Evolutionary conservation across 2,888 invertebrate species (phyloP), one percentile per base, ranked within the genome.

Genomic region (Poecilobothrus nobilitatus): DNA sequence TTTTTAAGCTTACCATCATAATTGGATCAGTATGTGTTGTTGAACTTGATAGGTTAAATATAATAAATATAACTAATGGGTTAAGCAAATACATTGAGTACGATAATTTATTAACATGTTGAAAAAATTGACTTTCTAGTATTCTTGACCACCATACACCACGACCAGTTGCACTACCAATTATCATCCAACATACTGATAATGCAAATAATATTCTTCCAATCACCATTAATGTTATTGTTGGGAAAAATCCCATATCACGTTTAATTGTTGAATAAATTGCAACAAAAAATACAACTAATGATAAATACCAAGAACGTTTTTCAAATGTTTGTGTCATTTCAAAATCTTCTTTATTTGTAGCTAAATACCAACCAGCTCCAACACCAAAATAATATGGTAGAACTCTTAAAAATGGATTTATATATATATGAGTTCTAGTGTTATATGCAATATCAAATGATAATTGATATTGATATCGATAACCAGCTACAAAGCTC

Each of bases 11-110:
- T 68, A 81, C 81, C 78, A 81, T 71, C 76, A 82, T 77, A 27
- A 81, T 72, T n/a, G 81, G 81, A 76, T 82, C 81, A 27, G 79
- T 78, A 68, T 80, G 78, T 0, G 79, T 79, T 69, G 81, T 81
- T 34, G 76, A 75, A 65, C 75, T 80, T 2, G 81, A 78, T 68
- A 79, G 70, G 53, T 81, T 79, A 66, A 79, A 84, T 27, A 86
- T 75, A 63, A 85, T 78, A 68, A 79, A 81, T 70, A 86, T 84
- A 15, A 87, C 73, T 61, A 86, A 76, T 1, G 87, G 87, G 80
- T 87, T 86, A 34, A 87, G 72, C 41, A 87, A 78, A 75, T 87
- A 87, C 44, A 85, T 84, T 66, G 84, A 84, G 74, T 85, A 87
- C 0, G 87, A 85, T 44, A 87, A 74, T 71, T 85, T 83, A 74